A percentile compares a stretch with the other conserved stretches of the same genome.
These are phyloP conservation scores for Urocolius indicus DNA, from an alignment of 2,113 vertebrate genomes.

Conservation along the genomic window DNA sequence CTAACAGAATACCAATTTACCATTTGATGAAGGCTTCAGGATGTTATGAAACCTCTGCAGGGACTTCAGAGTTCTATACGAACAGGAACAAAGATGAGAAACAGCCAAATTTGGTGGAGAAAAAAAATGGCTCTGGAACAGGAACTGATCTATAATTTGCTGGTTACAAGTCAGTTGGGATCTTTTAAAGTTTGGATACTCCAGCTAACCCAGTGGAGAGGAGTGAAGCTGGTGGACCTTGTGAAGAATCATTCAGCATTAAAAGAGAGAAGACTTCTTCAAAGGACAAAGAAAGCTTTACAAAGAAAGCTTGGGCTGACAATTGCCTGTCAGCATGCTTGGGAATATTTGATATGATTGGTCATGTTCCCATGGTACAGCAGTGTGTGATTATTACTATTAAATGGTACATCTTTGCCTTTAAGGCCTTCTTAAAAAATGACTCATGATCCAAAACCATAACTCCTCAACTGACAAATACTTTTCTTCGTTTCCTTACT, in stretches of 20 bases:
- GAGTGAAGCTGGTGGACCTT: background rate
- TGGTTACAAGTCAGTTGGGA: conserved; percentile 31
- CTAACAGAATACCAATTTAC: conserved; percentile 66
- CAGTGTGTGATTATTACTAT: background rate
- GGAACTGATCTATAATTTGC: background rate
- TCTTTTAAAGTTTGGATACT: conserved; percentile 18
- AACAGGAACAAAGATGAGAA: conserved; percentile 34
- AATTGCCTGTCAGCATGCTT: background rate
- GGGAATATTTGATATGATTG: background rate
- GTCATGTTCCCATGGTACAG: background rate
- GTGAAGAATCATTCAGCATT: background rate
- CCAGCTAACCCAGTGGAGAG: background rate
- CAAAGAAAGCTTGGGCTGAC: background rate
- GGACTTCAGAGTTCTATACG: conserved; percentile 22
- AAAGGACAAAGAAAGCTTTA: background rate
- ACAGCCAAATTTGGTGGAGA: background rate
- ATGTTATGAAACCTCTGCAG: conserved; percentile 54
- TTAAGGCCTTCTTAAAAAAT: background rate
- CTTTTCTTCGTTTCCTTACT: background rate
- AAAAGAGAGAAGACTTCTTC: background rate
- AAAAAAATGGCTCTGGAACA: conserved; percentile 15
- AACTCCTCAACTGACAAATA: background rate
- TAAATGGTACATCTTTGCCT: background rate
- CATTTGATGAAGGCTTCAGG: conserved; percentile 60
- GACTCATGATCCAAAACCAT: background rate